Evolutionary conservation across 2,888 invertebrate genomes (phyloP).

Genomic region (Tridacna crocea): DNA sequence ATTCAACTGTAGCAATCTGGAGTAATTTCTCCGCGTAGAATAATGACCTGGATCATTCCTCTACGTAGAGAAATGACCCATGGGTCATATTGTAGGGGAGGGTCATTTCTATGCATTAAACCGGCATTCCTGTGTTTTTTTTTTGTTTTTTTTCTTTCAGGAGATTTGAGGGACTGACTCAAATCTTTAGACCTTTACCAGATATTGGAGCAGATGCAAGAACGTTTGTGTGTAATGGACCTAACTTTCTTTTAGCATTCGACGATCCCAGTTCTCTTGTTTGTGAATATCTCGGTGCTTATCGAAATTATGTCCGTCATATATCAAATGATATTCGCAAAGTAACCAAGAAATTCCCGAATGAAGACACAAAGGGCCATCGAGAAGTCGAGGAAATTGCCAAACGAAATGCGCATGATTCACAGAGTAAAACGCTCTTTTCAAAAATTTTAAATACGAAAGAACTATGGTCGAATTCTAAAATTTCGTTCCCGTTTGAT

Average conservation of each 20-base stretch:
- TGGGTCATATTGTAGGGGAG: no score
- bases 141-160: constrained; percentile 12
- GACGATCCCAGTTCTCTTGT: constrained; percentile 56
- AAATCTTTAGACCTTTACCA: background rate
- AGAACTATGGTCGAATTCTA: background rate
- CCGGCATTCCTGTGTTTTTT: no score
- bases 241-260: constrained; percentile 58
- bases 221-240: background rate
- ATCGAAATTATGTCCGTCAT: constrained; percentile 41
- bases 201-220: background rate
- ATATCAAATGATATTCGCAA: background rate
- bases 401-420: background rate
- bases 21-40: no score
- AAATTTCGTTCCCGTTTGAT: background rate
- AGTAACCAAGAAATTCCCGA: background rate
- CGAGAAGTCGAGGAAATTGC: background rate
- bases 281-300: constrained; percentile 57
- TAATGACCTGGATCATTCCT: no score
- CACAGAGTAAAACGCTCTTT: background rate
- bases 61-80: no score
- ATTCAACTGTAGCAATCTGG: no score
- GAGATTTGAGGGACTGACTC: background rate
- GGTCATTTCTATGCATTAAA: no score
- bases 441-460: background rate
- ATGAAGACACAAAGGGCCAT: background rate